Percentiles rank a stretch among this genome's conserved stretches.
phyloP scores from a whole-genome alignment of 1,140 invertebrate species.

The Marisa cornuarietis region DNA sequence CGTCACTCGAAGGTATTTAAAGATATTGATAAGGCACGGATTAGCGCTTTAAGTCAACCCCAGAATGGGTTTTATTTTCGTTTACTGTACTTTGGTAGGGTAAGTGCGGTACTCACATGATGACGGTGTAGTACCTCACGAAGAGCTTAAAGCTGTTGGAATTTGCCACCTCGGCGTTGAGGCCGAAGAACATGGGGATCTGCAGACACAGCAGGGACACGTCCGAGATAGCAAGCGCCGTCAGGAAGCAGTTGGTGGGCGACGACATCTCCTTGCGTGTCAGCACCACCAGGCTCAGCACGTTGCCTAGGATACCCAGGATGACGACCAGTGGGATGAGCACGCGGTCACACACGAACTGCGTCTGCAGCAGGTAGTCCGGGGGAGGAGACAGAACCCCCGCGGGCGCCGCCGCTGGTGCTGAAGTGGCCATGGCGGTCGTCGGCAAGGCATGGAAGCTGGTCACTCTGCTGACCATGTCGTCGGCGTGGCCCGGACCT shows the following conservation, averaged over 20 bases:
- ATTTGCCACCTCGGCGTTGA: conserved; percentile 17
- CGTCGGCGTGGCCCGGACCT: neutral
- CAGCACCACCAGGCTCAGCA: conserved; percentile 87
- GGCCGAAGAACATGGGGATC: conserved; percentile 35
- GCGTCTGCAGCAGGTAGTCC: conserved; percentile 27
- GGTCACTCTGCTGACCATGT: neutral
- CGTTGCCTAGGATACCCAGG: conserved; percentile 87
- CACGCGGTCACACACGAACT: conserved; percentile 29
- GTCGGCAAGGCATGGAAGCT: neutral
- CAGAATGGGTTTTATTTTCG: neutral
- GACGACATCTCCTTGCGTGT: conserved; percentile 87
- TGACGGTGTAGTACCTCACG: conserved; percentile 33
- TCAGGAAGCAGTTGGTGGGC: conserved; percentile 90
- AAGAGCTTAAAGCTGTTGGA: conserved; percentile 31
- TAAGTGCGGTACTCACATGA: conserved; percentile 32
- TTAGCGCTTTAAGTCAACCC: neutral
- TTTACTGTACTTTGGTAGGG: neutral
- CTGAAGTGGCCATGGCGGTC: neutral
- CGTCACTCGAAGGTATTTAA: too few relatives aligned
- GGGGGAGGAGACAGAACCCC: conserved; percentile 8
- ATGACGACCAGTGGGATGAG: conserved; percentile 79
- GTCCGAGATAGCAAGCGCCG: conserved; percentile 88
- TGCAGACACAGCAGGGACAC: conserved; percentile 62
- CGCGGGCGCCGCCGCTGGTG: neutral
- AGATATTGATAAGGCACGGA: neutral